These are phyloP conservation scores for Corythaixoides concolor DNA, from an alignment of 2,113 vertebrate genomes.

Conservation along the genomic window DNA sequence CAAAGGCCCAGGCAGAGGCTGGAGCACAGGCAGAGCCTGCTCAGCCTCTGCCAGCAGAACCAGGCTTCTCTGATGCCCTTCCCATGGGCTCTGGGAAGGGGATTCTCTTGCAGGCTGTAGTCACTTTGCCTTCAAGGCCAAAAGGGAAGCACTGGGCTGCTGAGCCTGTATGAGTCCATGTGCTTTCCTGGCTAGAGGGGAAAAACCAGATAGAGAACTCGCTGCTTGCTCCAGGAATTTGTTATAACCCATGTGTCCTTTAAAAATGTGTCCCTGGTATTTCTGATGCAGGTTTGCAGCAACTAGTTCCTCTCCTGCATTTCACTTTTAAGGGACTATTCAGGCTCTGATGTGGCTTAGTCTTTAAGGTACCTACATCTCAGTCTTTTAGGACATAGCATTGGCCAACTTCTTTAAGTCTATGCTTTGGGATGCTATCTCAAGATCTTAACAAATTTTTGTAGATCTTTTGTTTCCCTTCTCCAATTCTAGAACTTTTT, in stretches of 20 bases:
- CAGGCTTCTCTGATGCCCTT: neutral
- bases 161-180: neutral
- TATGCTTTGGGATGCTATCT: neutral
- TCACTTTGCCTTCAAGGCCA: neutral
- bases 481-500: neutral
- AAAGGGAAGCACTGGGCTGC: neutral
- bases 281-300: neutral
- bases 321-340: neutral
- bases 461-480: neutral
- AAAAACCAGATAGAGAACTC: neutral
- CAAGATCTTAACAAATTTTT: neutral
- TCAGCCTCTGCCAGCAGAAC: neutral
- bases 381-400: neutral
- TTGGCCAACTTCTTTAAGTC: neutral
- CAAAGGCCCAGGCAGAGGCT: neutral
- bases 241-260: neutral
- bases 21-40: neutral
- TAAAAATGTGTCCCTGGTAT: neutral
- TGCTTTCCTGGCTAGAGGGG: neutral
- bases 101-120: neutral
- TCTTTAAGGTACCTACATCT: neutral
- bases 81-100: neutral
- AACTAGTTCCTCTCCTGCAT: neutral
- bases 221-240: neutral
- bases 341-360: neutral